Base-by-base conservation (phyloP, 1,140 invertebrate species). In the Linepithema humile region DNA sequence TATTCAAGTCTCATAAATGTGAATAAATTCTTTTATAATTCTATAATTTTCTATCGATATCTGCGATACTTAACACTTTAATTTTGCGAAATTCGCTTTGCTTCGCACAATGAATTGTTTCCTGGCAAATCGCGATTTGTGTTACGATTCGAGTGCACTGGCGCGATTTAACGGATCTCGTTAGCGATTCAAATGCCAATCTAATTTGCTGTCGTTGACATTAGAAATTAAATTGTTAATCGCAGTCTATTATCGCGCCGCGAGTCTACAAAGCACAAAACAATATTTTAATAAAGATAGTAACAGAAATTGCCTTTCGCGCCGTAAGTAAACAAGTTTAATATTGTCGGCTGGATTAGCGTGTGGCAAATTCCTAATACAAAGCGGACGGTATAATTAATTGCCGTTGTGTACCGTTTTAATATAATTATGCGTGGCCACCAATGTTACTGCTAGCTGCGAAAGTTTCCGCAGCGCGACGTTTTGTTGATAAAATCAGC, bases 391-490 rank as follows among this genome's bases (percentile, higher is more conserved):
- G 70, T 83, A 88, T 85, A 88, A 88, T 88, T 88, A 88, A 88
- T 88, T 83, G 83, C 59, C 64, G 26, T 57, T 83, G 72, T 72
- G 53, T 72, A 88, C 65, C 50, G 87, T 85, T 88, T 88, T 88
- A 88, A 88, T 88, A 88, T 88, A 88, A 85, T 88, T 88, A 72
- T 83, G 53, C 77, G 75, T 29, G 57, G 50, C 73, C 55, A 57
- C 72, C 65, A 75, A 88, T 88, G 60, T 85, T 77, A 88, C 59
- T 85, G 86, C 86, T 88, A 88, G 88, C 88, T 88, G 87, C 87
- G 48, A 88, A 88, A 88, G 83, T 88, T 88, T 74, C 50, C 15
- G 17, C 60, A 20, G 32, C 7, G 12, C 50, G 50, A 80, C 65
- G 67, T 69, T 83, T 86, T 55, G 59, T 82, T 55, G 64, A 87